Percentiles rank a stretch among this genome's conserved stretches.
These are phyloP conservation scores for Rhyacophila brunnea DNA, from an alignment of 1,140 invertebrate genomes.

Conservation along the genomic window DNA sequence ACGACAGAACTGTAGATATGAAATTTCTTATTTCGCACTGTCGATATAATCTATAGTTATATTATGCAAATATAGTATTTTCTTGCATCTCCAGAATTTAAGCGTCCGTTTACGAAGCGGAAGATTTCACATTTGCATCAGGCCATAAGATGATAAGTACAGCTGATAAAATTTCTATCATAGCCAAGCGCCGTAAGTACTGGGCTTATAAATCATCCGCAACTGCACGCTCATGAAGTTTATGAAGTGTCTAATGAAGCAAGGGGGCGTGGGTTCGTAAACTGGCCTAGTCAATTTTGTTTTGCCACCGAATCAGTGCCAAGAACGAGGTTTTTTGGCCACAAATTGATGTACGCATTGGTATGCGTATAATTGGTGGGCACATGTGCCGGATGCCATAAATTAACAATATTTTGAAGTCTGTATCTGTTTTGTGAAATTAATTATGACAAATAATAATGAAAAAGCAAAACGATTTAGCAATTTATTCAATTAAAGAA, in stretches of 20 bases:
- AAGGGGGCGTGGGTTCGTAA: conserved; percentile 1
- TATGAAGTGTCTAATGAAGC: conserved; percentile 17
- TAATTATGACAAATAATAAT: too few species aligned
- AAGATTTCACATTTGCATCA: conserved; percentile 2
- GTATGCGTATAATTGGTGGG: too few species aligned
- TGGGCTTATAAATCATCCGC: conserved; percentile 1
- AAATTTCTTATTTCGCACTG: neutral
- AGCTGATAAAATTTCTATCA: conserved; percentile 3
- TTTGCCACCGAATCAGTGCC: conserved; percentile 5
- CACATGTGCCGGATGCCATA: too few species aligned
- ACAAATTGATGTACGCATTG: too few species aligned
- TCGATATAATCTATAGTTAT: neutral
- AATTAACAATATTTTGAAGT: too few species aligned
- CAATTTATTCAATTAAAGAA: too few species aligned
- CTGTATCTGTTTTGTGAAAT: too few species aligned
- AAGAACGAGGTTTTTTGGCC: too few species aligned
- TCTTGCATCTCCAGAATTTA: neutral
- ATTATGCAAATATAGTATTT: neutral
- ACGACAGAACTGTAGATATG: too few species aligned
- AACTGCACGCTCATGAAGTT: conserved; percentile 2
- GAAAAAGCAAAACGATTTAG: too few species aligned
- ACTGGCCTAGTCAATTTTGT: conserved; percentile 10
- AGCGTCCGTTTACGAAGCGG: neutral
- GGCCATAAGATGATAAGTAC: neutral
- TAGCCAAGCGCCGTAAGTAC: neutral